Conservation (phyloP, 2,888 invertebrate genomes). For the Drosophila aldrichi region DNA sequence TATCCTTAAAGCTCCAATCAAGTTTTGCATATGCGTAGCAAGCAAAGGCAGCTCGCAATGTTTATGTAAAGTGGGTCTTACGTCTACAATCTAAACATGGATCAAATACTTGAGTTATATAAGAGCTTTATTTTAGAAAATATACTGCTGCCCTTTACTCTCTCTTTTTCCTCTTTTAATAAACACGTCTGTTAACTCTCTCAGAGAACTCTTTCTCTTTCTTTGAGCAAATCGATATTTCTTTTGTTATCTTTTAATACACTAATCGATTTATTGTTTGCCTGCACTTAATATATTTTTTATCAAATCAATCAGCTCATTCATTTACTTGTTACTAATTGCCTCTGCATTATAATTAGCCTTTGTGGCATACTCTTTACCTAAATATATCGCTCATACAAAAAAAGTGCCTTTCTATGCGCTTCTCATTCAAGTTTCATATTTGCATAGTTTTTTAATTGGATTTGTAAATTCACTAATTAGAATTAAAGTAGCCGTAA, state of each 20-base stretch:
- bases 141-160: too few relatives aligned
- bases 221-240: not conserved
- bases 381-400: not conserved
- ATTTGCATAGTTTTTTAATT: not conserved
- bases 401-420: not conserved
- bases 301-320: not conserved
- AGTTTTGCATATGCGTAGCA: not conserved
- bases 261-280: not conserved
- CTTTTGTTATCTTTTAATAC: not conserved
- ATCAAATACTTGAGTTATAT: not conserved
- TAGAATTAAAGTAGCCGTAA: not conserved
- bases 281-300: not conserved
- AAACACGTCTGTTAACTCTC: too few relatives aligned
- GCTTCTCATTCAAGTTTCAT: not conserved
- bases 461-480: not conserved
- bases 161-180: not conserved
- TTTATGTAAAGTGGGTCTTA: not conserved
- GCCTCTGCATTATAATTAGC: not conserved
- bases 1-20: not conserved
- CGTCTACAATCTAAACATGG: not conserved
- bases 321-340: not conserved
- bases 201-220: too few relatives aligned
- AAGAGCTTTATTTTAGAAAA: not conserved
- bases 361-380: not conserved
- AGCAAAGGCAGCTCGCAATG: not conserved